Evolutionary conservation across 2,888 invertebrate species (phyloP), one percentile per base, ranked within the genome.

Genomic region (Cancer borealis): DNA sequence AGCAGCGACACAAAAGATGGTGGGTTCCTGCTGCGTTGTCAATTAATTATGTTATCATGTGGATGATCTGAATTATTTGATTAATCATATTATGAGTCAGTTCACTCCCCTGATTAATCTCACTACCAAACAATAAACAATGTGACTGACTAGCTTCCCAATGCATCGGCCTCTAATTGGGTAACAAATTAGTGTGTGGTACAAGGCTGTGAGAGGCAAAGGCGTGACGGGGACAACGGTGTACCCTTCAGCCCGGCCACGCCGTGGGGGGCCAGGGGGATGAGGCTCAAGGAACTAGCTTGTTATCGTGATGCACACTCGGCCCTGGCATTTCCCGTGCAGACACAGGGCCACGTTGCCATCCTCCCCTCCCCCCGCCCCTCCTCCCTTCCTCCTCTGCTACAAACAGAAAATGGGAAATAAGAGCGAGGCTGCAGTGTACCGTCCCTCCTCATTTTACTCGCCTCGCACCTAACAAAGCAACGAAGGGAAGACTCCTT

Each of bases 241-340:
- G 84, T 84, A 84, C 84, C 84, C 84, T 84, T 84, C 84, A 17
- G 84, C 84, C 39, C 26, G 14, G 84, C 84, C 39, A 39, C 39
- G 14, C 3, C 39, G 84, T 60, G 90, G 49, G 91, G 45, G 49
- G 46, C 30, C 87, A 39, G 10, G 94, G 54, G 54, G 39, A 45
- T 26, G 88, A 49, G 45, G 54, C 46, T 73, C 30, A 84, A 84
- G 89, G 94, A 92, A 89, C 47, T 39, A 46, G 14, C 60, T 45
- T 47, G 66, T 60, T 84, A 91, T 94, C 92, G 87, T 39, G 87
- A 73, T 54, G 47, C 87, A 46, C n/a, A 46, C 54, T 46, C 89
- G 92, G 47, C 84, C 88, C 87, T 79, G 94, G 88, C 91, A 94
- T 91, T 89, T 79, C 92, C 92, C 92, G 92, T 46, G 66, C 84